These are phyloP conservation scores for Nephrotoma flavescens DNA, from an alignment of 2,888 invertebrate species.

Conservation along the genomic window DNA sequence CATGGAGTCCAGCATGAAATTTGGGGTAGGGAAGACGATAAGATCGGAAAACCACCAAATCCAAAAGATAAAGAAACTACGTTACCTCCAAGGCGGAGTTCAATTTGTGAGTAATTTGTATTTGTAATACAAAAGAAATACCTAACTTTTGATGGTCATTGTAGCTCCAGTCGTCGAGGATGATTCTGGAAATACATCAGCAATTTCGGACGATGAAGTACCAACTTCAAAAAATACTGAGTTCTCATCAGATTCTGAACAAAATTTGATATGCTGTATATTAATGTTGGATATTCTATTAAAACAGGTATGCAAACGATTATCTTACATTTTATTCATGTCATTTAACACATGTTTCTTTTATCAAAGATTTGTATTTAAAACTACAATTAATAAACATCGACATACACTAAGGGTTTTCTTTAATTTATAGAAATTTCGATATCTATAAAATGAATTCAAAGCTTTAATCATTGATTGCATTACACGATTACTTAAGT, in stretches of 20 bases:
- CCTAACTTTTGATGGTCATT: background rate
- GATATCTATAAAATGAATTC: too few species aligned
- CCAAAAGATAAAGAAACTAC: conserved; percentile 25
- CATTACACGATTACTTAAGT: too few species aligned
- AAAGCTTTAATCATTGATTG: too few species aligned
- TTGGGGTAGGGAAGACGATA: conserved; percentile 30
- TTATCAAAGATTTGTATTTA: too few species aligned
- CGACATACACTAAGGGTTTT: too few species aligned
- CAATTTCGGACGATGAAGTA: conserved; percentile 52
- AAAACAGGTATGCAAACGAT: conserved; percentile 56
- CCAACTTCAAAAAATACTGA: conserved; percentile 45
- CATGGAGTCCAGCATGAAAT: conserved; percentile 33
- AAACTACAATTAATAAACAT: too few species aligned
- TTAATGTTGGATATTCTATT: conserved; percentile 90
- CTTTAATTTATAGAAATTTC: too few species aligned
- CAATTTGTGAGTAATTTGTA: conserved; percentile 36
- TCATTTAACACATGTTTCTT: background rate
- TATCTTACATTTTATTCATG: background rate
- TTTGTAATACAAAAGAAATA: background rate
- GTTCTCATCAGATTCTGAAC: conserved; percentile 53
- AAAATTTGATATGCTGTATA: conserved; percentile 87
- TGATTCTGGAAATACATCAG: conserved; percentile 51
- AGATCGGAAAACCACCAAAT: conserved; percentile 23
- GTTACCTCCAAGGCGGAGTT: conserved; percentile 32
- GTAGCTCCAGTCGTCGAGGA: conserved; percentile 51